Conservation (phyloP, 2,888 invertebrate genomes). For the Diaphora mendica region DNA sequence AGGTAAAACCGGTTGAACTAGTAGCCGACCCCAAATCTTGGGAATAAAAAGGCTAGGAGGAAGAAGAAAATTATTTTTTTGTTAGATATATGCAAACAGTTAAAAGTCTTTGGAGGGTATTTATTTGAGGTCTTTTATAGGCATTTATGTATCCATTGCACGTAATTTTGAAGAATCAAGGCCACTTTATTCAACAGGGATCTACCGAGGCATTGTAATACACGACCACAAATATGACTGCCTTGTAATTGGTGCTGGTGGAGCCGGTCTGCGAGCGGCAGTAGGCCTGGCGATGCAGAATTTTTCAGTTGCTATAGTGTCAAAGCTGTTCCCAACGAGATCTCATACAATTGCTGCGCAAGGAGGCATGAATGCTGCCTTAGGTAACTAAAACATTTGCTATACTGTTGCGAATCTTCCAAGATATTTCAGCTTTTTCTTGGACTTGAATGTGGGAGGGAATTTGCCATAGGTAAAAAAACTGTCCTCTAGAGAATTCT, state of each 20-base stretch:
- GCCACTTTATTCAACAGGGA: conserved; percentile 3
- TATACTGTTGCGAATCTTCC: neutral
- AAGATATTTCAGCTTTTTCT: neutral
- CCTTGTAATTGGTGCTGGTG: conserved; percentile 97
- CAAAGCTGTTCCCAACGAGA: conserved; percentile 98
- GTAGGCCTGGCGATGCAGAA: conserved; percentile 97
- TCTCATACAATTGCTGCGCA: conserved; percentile 99
- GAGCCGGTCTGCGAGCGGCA: conserved; percentile 97
- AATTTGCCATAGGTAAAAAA: too few species aligned
- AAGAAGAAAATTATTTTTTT: too few species aligned
- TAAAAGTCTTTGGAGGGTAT: too few species aligned
- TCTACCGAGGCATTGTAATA: conserved; percentile 88
- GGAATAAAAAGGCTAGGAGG: too few species aligned
- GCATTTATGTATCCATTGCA: too few species aligned
- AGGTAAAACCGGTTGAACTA: too few species aligned
- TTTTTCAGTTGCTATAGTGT: conserved; percentile 97
- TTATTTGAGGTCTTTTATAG: too few species aligned
- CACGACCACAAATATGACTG: conserved; percentile 98
- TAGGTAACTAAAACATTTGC: conserved; percentile 83
- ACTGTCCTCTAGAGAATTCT: too few species aligned
- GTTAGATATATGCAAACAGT: too few species aligned
- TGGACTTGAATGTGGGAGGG: too few species aligned
- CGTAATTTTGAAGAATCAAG: too few species aligned
- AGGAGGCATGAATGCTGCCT: conserved; percentile 98
- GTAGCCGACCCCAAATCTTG: too few species aligned